Evolutionary conservation across 2,888 invertebrate species (phyloP).

Genomic region (Calliphora vomitoria): DNA sequence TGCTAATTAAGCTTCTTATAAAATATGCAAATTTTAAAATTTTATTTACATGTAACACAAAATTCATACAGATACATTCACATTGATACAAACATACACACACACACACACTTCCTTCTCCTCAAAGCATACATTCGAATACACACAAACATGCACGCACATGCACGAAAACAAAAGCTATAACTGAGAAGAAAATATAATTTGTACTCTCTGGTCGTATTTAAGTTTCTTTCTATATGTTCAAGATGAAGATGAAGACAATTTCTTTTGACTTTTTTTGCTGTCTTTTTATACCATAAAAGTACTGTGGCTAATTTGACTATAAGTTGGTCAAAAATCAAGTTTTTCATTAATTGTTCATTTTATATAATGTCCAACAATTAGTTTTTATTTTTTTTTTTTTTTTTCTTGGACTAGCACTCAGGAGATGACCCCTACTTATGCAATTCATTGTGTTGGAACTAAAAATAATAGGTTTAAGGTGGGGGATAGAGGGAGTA

Average conservation of each 20-base stretch:
- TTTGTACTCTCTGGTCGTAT: slow-evolving; percentile 2
- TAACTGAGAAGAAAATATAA: slow-evolving; percentile 37
- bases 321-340: too few species aligned
- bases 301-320: slow-evolving; percentile 2
- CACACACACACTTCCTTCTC: neutral
- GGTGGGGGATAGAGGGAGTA: too few species aligned
- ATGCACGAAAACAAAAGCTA: neutral
- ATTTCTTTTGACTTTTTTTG: slow-evolving; percentile 20
- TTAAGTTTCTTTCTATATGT: neutral
- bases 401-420: too few species aligned
- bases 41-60: slow-evolving; percentile 66
- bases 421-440: too few species aligned
- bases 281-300: neutral
- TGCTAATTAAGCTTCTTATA: slow-evolving; percentile 71
- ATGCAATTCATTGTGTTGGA: too few species aligned
- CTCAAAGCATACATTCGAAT: too few species aligned
- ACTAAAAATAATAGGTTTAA: too few species aligned
- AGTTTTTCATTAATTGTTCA: neutral
- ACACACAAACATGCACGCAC: neutral
- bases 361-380: too few species aligned
- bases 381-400: too few species aligned
- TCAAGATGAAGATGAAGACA: slow-evolving; percentile 22
- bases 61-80: neutral
- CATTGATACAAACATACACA: neutral
- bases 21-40: slow-evolving; percentile 72